Evolutionary conservation across 2,888 invertebrate species (phyloP), one percentile per base, ranked within the genome.

Genomic region (Drosophila putrida): DNA sequence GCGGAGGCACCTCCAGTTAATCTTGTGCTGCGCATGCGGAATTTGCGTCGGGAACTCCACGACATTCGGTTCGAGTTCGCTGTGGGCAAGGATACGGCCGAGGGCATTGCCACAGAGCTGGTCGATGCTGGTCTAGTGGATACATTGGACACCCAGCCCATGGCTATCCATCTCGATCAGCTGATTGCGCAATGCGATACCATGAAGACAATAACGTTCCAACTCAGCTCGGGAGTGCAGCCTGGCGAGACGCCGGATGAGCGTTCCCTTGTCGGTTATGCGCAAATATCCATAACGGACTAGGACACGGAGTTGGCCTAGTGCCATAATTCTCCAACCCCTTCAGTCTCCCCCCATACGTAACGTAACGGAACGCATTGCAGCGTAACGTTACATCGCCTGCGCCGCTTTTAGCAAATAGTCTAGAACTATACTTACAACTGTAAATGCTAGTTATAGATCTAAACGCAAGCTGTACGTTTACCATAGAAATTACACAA

Each of bases 61-160:
- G 99, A 99, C 92, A 99, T 99, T 86, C 95, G 98, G 82, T 99
- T 99, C 93, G 99, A 99, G 93, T 99, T 97, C 92, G 96, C 97
- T 15, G 95, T 96, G 31, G 98, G 97, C 20, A 96, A 97, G 92
- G 97, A 97, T 91, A 95, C 96, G 0, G 94, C 98, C 0, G 98
- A 98, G 92, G 98, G 98, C 36, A 98, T 99, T 60, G 97, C 99
- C 2, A 94, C 96, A 8, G 99, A 99, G 93, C 93, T 99, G 78
- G 98, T 99, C 6, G 97, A 97, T 55, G 99, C 99, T 6, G 98
- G 98, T 2, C 94, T 99, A 10, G 98, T 99, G 15, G 97, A 99
- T 92, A 96, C 95, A 58, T 95, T 96, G 84, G 99, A 99, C 93
- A 95, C 98, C 79, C 94, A 95, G 43, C 97, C 97, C n/a, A 98